Conservation (phyloP, 2,113 vertebrate species). For the Synchiropus splendidus region DNA sequence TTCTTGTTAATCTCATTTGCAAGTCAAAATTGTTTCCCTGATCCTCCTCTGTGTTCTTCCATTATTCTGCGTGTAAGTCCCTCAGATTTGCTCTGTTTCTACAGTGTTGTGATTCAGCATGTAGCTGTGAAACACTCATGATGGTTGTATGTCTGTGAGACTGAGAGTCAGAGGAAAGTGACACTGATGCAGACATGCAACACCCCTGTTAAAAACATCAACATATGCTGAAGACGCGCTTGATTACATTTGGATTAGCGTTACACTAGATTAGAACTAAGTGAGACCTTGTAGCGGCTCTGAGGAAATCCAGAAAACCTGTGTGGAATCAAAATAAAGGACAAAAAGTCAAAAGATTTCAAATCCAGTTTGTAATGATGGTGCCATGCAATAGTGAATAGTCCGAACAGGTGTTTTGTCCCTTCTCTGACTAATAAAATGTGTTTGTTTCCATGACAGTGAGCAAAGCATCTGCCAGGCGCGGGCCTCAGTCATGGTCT, state of each 20-base stretch:
- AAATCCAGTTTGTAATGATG: no score
- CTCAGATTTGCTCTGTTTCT: slow-evolving; percentile 4
- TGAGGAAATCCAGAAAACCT: no score
- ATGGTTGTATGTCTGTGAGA: neutral
- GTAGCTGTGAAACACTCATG: neutral
- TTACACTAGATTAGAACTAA: slow-evolving; percentile 22
- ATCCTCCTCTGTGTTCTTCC: slow-evolving; percentile 11
- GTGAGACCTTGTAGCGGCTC: neutral
- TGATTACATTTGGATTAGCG: slow-evolving; percentile 48
- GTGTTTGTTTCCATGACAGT: slow-evolving; percentile 47
- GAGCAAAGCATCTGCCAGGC: slow-evolving; percentile 99
- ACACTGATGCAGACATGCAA: slow-evolving; percentile 5
- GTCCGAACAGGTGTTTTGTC: no score
- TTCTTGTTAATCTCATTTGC: slow-evolving; percentile 46
- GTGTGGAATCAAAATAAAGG: no score
- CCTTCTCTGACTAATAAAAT: slow-evolving; percentile 4
- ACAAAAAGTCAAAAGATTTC: no score
- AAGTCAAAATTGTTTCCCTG: slow-evolving; percentile 28
- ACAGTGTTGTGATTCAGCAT: neutral
- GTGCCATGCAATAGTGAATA: no score
- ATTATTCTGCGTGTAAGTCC: neutral
- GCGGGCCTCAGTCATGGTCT: slow-evolving; percentile 97
- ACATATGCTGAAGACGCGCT: slow-evolving; percentile 35
- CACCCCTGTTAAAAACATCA: slow-evolving; percentile 25
- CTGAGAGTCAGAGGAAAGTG: no score